Evolutionary conservation across 1,140 invertebrate species (phyloP).

Genomic region (Procambarus clarkii): DNA sequence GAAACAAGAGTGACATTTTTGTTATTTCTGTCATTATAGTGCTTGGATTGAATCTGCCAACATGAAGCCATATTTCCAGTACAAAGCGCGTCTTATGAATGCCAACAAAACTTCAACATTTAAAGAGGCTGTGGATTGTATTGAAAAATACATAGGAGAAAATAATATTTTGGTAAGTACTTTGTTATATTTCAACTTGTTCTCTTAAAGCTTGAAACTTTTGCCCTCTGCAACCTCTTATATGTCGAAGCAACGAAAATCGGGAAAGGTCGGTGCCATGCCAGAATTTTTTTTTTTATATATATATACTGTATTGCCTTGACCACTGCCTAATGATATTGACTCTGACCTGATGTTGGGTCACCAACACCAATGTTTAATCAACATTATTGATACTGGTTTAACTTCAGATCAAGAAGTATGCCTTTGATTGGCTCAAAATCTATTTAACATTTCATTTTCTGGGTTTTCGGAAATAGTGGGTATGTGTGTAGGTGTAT

Average conservation of each 20-base stretch:
- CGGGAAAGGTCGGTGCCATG: not conserved
- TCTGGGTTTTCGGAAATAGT: no score
- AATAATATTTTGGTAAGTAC: constrained; percentile 68
- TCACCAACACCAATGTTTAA: not conserved
- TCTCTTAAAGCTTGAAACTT: no score
- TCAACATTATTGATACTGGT: no score
- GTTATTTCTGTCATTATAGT: constrained; percentile 79
- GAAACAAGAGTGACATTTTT: no score
- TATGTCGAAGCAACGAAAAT: not conserved
- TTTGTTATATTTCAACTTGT: not conserved
- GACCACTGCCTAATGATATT: not conserved
- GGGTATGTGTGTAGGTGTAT: no score
- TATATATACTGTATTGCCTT: not conserved
- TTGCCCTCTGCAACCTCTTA: not conserved
- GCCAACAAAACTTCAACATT: constrained; percentile 87
- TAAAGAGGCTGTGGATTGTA: constrained; percentile 89
- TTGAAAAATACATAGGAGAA: constrained; percentile 87
- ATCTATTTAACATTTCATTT: no score
- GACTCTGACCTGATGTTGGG: not conserved
- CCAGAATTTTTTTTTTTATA: not conserved
- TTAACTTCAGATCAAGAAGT: no score
- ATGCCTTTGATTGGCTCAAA: no score
- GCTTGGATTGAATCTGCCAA: constrained; percentile 92
- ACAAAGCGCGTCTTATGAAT: constrained; percentile 87
- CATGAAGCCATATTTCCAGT: constrained; percentile 89